A percentile compares a stretch with the other conserved stretches of the same genome.
These are phyloP conservation scores for Tachuris rubrigastra DNA, from an alignment of 2,113 vertebrate species.

Conservation along the genomic window DNA sequence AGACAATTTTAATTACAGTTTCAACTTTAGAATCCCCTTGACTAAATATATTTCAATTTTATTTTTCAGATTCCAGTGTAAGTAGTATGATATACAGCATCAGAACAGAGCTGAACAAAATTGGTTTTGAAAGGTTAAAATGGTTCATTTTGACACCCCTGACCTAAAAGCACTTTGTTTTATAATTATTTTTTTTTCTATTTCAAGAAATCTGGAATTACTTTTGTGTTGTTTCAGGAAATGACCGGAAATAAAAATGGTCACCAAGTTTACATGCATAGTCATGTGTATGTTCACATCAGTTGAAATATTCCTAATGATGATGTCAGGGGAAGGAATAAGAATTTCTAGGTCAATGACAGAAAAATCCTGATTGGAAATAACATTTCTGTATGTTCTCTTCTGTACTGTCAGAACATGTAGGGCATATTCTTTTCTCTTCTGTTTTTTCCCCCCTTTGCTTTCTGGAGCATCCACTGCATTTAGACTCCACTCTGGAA, in stretches of 20 bases:
- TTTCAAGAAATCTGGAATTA: background rate
- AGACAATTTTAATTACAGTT: background rate
- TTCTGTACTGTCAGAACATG: background rate
- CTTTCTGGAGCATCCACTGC: background rate
- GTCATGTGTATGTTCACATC: background rate
- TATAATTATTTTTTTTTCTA: background rate
- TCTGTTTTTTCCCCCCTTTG: background rate
- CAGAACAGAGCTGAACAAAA: background rate
- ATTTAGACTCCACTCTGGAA: background rate
- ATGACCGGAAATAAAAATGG: rapidly evolving
- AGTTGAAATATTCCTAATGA: background rate
- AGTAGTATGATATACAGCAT: background rate
- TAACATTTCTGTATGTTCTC: background rate
- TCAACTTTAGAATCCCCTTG: background rate
- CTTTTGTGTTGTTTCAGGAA: background rate
- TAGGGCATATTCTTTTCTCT: background rate
- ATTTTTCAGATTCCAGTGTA: background rate
- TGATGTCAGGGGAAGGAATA: background rate
- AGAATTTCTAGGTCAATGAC: background rate
- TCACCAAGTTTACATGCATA: background rate
- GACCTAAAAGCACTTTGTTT: background rate
- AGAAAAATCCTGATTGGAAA: background rate
- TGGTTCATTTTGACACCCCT: background rate
- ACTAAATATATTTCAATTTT: background rate
- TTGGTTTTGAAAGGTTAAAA: background rate